Evolutionary conservation across 2,888 invertebrate species (phyloP).

Genomic region (Agrilus mali): DNA sequence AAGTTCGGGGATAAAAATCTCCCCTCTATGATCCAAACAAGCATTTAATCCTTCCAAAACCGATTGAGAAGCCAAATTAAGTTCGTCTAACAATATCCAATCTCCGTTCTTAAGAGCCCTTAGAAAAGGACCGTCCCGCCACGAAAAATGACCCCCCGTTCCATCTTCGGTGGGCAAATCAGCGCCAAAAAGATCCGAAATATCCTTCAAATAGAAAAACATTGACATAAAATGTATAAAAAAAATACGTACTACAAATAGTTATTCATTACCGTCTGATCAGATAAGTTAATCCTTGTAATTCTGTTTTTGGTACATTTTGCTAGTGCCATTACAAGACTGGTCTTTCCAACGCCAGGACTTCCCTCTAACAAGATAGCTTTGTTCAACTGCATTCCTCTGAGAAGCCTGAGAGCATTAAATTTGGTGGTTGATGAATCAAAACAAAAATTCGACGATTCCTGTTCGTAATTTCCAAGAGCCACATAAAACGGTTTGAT

Average conservation of each 20-base stretch:
- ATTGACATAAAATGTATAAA: background rate
- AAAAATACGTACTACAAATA: slow-evolving; percentile 1
- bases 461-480: slow-evolving; percentile 31
- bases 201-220: slow-evolving; percentile 48
- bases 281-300: slow-evolving; percentile 91
- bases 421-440: slow-evolving; percentile 64
- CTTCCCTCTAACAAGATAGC: slow-evolving; percentile 93
- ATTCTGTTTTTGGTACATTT: slow-evolving; percentile 71
- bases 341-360: slow-evolving; percentile 98
- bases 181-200: slow-evolving; percentile 94
- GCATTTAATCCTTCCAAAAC: slow-evolving; percentile 98
- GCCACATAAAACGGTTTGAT: slow-evolving; percentile 66
- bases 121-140: slow-evolving; percentile 93
- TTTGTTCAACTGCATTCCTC: slow-evolving; percentile 82
- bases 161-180: slow-evolving; percentile 91
- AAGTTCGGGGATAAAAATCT: slow-evolving; percentile 91
- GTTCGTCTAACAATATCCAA: slow-evolving; percentile 95
- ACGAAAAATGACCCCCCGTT: slow-evolving; percentile 75
- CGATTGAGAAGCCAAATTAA: slow-evolving; percentile 96
- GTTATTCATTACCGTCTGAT: slow-evolving; percentile 66
- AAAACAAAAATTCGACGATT: slow-evolving; percentile 49
- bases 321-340: slow-evolving; percentile 82
- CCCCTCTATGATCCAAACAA: slow-evolving; percentile 93
- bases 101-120: slow-evolving; percentile 83
- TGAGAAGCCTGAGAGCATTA: slow-evolving; percentile 73